These are phyloP conservation scores for Gadus chalcogrammus DNA, from an alignment of 2,113 vertebrate species.

Conservation along the genomic window DNA sequence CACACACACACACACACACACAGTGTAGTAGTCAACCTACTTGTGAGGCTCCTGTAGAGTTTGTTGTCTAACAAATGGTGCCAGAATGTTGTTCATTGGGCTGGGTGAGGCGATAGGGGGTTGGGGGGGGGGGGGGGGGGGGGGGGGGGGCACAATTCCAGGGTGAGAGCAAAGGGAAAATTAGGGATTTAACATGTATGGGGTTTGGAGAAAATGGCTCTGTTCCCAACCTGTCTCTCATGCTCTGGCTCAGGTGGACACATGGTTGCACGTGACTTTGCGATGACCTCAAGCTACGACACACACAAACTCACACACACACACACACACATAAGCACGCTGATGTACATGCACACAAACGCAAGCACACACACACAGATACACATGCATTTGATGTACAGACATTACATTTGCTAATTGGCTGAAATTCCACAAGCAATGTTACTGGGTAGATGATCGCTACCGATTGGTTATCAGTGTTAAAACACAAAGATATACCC, in stretches of 20 bases:
- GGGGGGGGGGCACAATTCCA: constrained; percentile 56
- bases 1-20: too few species aligned
- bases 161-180: constrained; percentile 42
- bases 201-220: constrained; percentile 52
- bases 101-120: not conserved
- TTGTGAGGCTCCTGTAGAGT: too few species aligned
- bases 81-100: not conserved
- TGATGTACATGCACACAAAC: not conserved
- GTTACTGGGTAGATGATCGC: too few species aligned
- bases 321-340: too few species aligned
- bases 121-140: constrained; percentile 37
- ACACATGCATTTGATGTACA: too few species aligned
- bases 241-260: constrained; percentile 32
- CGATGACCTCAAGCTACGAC: constrained; percentile 48
- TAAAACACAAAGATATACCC: too few species aligned
- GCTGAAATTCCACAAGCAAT: too few species aligned
- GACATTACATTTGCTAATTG: too few species aligned
- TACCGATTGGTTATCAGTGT: too few species aligned
- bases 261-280: constrained; percentile 50
- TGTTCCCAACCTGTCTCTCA: constrained; percentile 52
- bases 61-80: not conserved
- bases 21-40: too few species aligned
- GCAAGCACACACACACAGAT: not conserved
- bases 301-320: constrained; percentile 12
- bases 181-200: constrained; percentile 53